Conservation (phyloP, 2,113 vertebrate genomes). For the Thermophis baileyi region DNA sequence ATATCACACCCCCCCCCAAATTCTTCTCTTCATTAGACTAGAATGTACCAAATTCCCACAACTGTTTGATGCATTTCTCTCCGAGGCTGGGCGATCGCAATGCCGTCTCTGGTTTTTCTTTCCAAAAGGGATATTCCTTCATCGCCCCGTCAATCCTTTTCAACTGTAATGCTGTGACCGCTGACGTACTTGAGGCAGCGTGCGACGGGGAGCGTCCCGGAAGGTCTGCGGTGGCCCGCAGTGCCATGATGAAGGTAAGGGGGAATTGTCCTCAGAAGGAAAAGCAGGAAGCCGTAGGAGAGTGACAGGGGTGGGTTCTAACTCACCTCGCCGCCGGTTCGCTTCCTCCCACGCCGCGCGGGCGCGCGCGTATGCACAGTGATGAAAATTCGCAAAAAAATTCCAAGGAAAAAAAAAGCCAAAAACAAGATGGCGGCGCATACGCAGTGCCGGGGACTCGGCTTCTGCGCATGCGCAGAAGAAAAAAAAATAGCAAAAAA, state of each 20-base stretch:
- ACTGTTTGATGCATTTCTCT: neutral
- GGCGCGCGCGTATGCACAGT: too few species aligned
- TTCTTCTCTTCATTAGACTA: too few species aligned
- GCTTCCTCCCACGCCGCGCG: too few species aligned
- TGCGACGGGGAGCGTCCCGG: slow-evolving; percentile 75
- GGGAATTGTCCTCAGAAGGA: neutral
- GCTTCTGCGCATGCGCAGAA: too few species aligned
- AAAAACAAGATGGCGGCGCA: too few species aligned
- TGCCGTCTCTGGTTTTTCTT: neutral
- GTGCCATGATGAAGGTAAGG: slow-evolving; percentile 85
- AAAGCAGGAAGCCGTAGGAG: neutral
- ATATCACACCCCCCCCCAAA: too few species aligned
- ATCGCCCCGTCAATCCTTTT: slow-evolving; percentile 90
- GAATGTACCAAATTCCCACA: neutral
- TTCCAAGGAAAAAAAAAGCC: too few species aligned
- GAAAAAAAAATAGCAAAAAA: too few species aligned
- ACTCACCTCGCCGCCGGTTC: too few species aligned
- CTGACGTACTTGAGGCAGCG: slow-evolving; percentile 74
- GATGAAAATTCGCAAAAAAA: too few species aligned
- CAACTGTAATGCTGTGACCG: slow-evolving; percentile 85
- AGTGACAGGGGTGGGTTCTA: too few species aligned
- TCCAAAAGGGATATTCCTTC: slow-evolving; percentile 88
- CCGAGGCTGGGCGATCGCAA: neutral
- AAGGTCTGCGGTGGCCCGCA: slow-evolving; percentile 79
- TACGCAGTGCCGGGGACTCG: too few species aligned